Evolutionary conservation across 2,113 vertebrate genomes (phyloP).

Genomic region (Cisticola juncidis): DNA sequence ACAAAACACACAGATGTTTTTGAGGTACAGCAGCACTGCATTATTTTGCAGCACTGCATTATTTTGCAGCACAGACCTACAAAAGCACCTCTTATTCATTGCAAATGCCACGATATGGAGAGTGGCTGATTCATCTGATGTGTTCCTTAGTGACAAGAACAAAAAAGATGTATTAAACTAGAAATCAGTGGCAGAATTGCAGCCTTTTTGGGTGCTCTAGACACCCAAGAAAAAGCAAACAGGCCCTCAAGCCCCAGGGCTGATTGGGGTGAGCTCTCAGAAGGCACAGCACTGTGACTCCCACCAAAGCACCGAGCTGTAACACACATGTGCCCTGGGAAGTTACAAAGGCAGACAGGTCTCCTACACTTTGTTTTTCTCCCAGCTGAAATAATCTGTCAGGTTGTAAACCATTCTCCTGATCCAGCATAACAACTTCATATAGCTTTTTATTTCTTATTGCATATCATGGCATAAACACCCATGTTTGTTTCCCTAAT

Average conservation of each 20-base stretch:
- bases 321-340: accelerated
- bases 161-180: background rate
- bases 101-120: background rate
- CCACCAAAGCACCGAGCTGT: background rate
- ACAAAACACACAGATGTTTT: background rate
- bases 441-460: background rate
- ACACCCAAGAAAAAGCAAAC: background rate
- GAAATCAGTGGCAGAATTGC: background rate
- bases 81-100: background rate
- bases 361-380: background rate
- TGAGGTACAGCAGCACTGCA: background rate
- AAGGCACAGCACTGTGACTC: accelerated
- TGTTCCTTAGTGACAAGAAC: background rate
- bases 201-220: background rate
- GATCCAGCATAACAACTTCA: background rate
- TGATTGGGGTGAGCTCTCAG: background rate
- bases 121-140: background rate
- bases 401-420: background rate
- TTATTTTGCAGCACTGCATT: background rate
- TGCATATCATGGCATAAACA: background rate
- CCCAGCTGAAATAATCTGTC: background rate
- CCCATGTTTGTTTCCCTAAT: background rate
- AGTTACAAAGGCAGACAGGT: background rate
- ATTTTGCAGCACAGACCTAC: background rate
- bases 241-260: background rate